phyloP scores from a whole-genome alignment of 2,888 invertebrate genomes.

The Atethmia centrago region DNA sequence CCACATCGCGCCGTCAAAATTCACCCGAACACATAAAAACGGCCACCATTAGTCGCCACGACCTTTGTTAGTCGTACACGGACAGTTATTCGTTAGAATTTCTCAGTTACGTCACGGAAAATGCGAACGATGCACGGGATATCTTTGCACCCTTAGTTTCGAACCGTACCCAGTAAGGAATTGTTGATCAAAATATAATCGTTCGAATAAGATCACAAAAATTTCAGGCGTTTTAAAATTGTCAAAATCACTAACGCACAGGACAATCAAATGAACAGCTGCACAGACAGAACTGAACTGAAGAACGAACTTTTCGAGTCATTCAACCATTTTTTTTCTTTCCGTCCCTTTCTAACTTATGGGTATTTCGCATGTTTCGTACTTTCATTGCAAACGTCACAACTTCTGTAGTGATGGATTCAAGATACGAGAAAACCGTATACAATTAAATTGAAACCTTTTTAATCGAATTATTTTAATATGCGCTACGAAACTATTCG shows the following conservation, averaged over 20 bases:
- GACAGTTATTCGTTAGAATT: constrained; percentile 80
- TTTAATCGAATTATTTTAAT: background rate
- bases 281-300: constrained; percentile 63
- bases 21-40: constrained; percentile 73
- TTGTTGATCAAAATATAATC: constrained; percentile 23
- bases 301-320: constrained; percentile 70
- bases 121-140: constrained; percentile 64
- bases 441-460: background rate
- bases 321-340: constrained; percentile 54
- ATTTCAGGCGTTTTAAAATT: constrained; percentile 55
- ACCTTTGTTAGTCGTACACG: constrained; percentile 78
- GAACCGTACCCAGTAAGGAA: constrained; percentile 32
- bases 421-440: constrained; percentile 41
- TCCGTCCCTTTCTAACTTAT: constrained; percentile 48
- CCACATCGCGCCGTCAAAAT: constrained; percentile 84
- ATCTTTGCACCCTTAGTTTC: constrained; percentile 34
- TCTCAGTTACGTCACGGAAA: constrained; percentile 88
- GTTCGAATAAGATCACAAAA: constrained; percentile 55
- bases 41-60: constrained; percentile 80
- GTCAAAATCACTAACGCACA: constrained; percentile 59
- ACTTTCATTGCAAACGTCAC: constrained; percentile 54
- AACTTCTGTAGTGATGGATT: constrained; percentile 42
- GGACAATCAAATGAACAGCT: constrained; percentile 69
- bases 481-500: background rate
- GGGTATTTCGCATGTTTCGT: constrained; percentile 10